Percentiles rank a stretch among this genome's conserved stretches.
phyloP scores from a whole-genome alignment of 2,888 invertebrate species.

The Chrysopilus asiliformis region DNA sequence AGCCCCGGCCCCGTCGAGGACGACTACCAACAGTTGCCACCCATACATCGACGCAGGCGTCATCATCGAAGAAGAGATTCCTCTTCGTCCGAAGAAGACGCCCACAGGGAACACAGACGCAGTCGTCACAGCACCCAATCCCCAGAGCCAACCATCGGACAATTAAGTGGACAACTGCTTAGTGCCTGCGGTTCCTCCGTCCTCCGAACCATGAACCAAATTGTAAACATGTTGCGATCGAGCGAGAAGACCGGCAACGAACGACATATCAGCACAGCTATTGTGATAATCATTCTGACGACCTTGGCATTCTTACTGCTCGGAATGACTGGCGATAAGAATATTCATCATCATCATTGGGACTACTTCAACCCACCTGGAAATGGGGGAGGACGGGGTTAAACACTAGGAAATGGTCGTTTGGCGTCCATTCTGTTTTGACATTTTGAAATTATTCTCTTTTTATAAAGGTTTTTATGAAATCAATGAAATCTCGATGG shows the following conservation, averaged over 20 bases:
- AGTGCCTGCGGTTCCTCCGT: constrained; percentile 54
- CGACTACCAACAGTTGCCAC: constrained; percentile 29
- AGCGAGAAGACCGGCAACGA: constrained; percentile 45
- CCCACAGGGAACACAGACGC: constrained; percentile 34
- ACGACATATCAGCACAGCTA: constrained; percentile 57
- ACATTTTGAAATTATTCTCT: too few relatives aligned
- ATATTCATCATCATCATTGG: constrained; percentile 74
- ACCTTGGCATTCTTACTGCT: constrained; percentile 65
- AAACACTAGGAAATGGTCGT: too few relatives aligned
- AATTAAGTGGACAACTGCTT: constrained; percentile 55
- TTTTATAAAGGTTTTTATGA: too few relatives aligned
- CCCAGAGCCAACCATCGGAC: constrained; percentile 52
- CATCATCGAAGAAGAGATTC: constrained; percentile 40
- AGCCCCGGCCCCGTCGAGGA: constrained; percentile 31
- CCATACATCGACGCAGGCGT: constrained; percentile 39
- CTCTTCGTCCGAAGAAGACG: constrained; percentile 41
- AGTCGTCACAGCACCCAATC: constrained; percentile 30
- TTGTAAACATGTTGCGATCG: constrained; percentile 44
- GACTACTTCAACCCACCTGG: constrained; percentile 77
- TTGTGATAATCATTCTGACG: constrained; percentile 65
- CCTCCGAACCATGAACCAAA: constrained; percentile 50
- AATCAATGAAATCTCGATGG: too few relatives aligned
- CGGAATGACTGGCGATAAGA: constrained; percentile 55
- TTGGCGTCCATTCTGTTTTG: too few relatives aligned
- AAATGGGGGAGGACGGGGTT: too few relatives aligned